These are phyloP conservation scores for Conus canariensis DNA, from an alignment of 2,888 invertebrate genomes.

Conservation along the genomic window DNA sequence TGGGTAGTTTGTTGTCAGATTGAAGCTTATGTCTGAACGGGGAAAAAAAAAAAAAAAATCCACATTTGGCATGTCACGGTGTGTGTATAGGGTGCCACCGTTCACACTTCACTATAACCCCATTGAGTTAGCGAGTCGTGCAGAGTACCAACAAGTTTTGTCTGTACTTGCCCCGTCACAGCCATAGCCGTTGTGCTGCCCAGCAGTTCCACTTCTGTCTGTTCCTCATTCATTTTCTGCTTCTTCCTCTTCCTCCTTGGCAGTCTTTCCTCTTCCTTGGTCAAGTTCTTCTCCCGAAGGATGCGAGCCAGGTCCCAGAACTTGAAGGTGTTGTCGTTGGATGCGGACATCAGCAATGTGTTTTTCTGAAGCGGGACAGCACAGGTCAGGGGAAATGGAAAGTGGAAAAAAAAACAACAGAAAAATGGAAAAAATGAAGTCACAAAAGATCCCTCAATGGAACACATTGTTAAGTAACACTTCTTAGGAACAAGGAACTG, in stretches of 20 bases:
- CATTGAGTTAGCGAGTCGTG: no score
- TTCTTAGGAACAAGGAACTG: no score
- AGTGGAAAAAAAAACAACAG: neutral
- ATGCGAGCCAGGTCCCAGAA: conserved; percentile 56
- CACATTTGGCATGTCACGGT: no score
- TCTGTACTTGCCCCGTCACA: conserved; percentile 18
- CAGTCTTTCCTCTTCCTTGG: neutral
- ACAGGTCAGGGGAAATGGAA: neutral
- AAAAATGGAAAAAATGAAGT: neutral
- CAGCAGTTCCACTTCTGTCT: conserved; percentile 1
- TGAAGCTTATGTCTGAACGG: no score
- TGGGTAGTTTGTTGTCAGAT: no score
- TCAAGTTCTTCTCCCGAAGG: conserved; percentile 22
- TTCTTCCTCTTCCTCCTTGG: neutral
- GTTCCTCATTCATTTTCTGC: neutral
- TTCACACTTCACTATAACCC: no score
- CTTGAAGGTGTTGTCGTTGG: conserved; percentile 63
- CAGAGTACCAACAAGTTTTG: no score
- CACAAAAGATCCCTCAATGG: neutral
- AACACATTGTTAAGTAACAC: no score
- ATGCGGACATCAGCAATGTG: conserved; percentile 54
- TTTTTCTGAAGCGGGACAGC: conserved; percentile 25
- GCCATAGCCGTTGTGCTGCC: conserved; percentile 25
- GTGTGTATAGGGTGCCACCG: no score
- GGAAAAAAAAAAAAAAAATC: no score